Percentiles rank a stretch among this genome's conserved stretches.
phyloP scores from a whole-genome alignment of 1,140 invertebrate genomes.

The Trichomalopsis sarcophagae region DNA sequence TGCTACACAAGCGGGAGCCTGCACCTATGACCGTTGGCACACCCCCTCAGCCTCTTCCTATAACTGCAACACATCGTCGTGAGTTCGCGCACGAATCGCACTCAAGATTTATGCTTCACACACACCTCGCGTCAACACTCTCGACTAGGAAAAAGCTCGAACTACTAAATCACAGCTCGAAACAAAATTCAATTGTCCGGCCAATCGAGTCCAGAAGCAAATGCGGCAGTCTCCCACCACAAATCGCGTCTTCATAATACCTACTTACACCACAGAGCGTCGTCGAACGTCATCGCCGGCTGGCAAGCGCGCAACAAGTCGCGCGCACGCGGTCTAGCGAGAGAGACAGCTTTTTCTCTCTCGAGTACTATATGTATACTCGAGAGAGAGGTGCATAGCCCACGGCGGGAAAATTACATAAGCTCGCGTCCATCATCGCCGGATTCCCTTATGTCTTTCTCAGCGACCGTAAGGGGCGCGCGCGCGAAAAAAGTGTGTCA shows the following conservation, averaged over 20 bases:
- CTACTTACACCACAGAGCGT: neutral
- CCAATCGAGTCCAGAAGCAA: neutral
- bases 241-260: neutral
- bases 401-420: neutral
- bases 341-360: no score
- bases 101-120: neutral
- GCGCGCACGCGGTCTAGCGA: neutral
- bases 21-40: neutral
- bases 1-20: no score
- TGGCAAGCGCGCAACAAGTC: neutral
- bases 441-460: neutral
- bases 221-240: no score
- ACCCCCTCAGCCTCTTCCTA: neutral
- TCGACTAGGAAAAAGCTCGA: no score
- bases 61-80: neutral
- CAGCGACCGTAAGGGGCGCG: neutral
- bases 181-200: slow-evolving; percentile 11
- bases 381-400: no score
- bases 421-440: neutral
- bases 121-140: no score
- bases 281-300: neutral
- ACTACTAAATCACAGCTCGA: neutral
- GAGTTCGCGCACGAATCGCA: neutral
- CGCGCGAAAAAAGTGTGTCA: neutral
- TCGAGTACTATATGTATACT: no score